phyloP scores from a whole-genome alignment of 2,797 vertebrate species.

The Lycodopsis pacificus region DNA sequence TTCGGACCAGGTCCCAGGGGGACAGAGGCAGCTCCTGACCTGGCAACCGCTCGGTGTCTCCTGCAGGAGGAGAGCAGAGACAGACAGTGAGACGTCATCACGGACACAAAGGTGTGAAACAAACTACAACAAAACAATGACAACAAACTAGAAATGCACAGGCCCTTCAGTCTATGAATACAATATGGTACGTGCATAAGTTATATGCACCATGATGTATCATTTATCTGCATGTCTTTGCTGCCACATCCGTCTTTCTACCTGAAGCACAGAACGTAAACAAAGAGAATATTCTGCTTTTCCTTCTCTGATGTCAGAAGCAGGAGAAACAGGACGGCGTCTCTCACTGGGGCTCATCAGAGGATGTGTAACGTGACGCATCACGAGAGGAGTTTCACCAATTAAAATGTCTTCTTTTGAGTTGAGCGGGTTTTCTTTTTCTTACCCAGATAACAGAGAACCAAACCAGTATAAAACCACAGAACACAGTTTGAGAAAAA shows the following conservation, averaged over 20 bases:
- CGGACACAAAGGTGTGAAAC: neutral
- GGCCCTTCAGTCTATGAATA: neutral
- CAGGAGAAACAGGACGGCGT: neutral
- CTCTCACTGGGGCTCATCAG: constrained; percentile 26
- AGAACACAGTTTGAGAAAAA: neutral
- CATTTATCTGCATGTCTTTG: neutral
- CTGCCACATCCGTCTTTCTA: too few relatives aligned
- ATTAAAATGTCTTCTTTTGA: neutral
- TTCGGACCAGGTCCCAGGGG: constrained; percentile 93
- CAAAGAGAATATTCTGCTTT: neutral
- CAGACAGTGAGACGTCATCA: neutral
- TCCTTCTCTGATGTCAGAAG: neutral
- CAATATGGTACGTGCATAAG: neutral
- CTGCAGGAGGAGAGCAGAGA: constrained; percentile 72
- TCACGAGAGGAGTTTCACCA: neutral
- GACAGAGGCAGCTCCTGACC: constrained; percentile 86
- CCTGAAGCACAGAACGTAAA: neutral
- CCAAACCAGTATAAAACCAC: neutral
- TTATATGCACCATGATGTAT: neutral
- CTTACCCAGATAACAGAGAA: neutral
- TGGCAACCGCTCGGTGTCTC: constrained; percentile 87
- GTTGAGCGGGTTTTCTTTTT: neutral
- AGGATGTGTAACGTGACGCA: neutral
- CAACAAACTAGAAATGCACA: neutral
- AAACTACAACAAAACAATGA: neutral